phyloP scores from a whole-genome alignment of 2,113 vertebrate genomes.

The Galeopterus variegatus region DNA sequence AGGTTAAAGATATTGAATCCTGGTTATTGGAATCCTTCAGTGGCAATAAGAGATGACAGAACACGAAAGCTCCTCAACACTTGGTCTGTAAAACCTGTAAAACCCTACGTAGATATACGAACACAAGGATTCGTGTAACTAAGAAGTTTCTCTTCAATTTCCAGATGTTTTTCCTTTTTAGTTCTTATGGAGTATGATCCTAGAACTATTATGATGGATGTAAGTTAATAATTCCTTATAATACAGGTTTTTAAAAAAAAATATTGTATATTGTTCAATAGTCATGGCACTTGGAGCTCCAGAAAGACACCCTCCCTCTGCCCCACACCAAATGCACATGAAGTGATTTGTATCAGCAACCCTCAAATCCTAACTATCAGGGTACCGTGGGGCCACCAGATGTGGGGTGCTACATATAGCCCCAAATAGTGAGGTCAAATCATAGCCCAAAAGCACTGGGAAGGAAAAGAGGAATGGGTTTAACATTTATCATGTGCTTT shows the following conservation, averaged over 20 bases:
- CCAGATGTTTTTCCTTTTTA: not conserved
- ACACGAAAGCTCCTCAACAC: not conserved
- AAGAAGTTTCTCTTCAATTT: not conserved
- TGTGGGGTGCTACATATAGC: not conserved
- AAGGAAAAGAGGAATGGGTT: not conserved
- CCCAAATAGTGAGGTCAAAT: not conserved
- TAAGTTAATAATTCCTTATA: not conserved
- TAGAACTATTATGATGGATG: not conserved
- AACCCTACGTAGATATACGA: not conserved
- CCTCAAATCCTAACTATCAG: not conserved
- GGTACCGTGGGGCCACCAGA: not conserved
- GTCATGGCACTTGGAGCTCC: not conserved
- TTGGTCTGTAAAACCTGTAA: too few relatives aligned
- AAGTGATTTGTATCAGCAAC: not conserved
- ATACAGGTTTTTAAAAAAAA: not conserved
- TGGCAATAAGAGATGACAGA: not conserved
- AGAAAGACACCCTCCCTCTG: not conserved
- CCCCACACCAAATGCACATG: not conserved
- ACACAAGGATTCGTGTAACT: not conserved
- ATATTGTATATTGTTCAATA: not conserved
- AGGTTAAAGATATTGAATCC: not conserved
- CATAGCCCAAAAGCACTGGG: not conserved
- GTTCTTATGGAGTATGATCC: not conserved
- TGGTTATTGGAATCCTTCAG: not conserved
- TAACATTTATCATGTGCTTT: not conserved